These are phyloP conservation scores for human (Homo sapiens) DNA, from an alignment of 2,113 vertebrate species.

Conservation along the genomic window DNA sequence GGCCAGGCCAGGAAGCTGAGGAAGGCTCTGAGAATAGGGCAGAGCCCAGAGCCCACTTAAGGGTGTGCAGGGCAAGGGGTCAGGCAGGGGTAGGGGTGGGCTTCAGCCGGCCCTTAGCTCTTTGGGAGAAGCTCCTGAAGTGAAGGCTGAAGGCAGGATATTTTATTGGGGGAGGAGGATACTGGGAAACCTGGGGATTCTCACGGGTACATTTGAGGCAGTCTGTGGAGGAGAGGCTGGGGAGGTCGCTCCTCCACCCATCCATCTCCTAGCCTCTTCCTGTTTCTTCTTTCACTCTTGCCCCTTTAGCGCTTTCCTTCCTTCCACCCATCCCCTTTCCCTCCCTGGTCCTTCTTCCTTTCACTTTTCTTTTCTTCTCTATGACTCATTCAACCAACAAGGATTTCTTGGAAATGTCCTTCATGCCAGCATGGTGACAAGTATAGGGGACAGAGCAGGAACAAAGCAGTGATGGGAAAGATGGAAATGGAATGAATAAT, in stretches of 20 bases:
- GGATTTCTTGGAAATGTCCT: neutral
- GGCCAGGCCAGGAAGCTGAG: constrained; percentile 62
- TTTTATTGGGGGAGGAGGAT: neutral
- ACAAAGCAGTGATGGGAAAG: neutral
- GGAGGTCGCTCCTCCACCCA: no score
- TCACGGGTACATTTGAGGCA: neutral
- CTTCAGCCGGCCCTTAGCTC: neutral
- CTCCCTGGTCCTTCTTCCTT: neutral
- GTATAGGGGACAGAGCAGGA: neutral
- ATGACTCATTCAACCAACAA: neutral
- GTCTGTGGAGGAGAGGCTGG: neutral
- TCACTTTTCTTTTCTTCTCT: neutral
- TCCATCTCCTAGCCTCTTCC: neutral
- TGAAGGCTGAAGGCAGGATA: neutral
- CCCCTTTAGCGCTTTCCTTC: neutral
- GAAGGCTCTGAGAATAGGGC: constrained; percentile 13
- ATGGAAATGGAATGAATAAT: neutral
- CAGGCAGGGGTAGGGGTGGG: neutral
- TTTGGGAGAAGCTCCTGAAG: neutral
- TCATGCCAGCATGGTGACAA: neutral
- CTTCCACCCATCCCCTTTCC: neutral
- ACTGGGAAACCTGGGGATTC: neutral
- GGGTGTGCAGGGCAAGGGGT: neutral
- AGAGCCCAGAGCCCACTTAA: constrained; percentile 37
- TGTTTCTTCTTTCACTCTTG: neutral